Evolutionary conservation across 2,888 invertebrate genomes (phyloP).

Genomic region (Geotrupes spiniger): DNA sequence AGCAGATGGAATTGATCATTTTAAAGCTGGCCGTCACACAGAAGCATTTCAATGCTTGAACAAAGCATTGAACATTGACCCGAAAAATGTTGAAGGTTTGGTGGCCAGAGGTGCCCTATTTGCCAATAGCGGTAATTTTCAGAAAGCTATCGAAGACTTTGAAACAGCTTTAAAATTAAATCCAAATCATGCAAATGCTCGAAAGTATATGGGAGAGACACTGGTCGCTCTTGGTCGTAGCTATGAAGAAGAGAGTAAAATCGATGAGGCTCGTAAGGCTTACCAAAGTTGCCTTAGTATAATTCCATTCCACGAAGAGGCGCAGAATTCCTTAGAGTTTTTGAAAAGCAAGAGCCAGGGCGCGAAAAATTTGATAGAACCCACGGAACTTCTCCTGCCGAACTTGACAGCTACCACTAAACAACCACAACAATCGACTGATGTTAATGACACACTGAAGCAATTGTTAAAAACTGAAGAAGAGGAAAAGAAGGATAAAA

Average conservation of each 20-base stretch:
- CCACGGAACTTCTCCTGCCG: constrained; percentile 60
- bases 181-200: constrained; percentile 87
- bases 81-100: constrained; percentile 86
- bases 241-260: constrained; percentile 82
- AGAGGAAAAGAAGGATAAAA: constrained; percentile 61
- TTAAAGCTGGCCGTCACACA: constrained; percentile 87
- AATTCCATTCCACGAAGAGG: constrained; percentile 84
- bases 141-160: constrained; percentile 92
- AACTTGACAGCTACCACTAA: constrained; percentile 53
- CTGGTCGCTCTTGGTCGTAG: constrained; percentile 84
- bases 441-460: constrained; percentile 65
- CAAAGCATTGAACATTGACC: constrained; percentile 89
- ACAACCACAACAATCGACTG: constrained; percentile 41
- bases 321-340: constrained; percentile 78
- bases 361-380: constrained; percentile 62
- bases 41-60: constrained; percentile 95
- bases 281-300: constrained; percentile 81
- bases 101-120: constrained; percentile 90
- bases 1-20: constrained; percentile 93
- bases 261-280: constrained; percentile 79
- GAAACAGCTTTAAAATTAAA: constrained; percentile 87
- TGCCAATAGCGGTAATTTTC: constrained; percentile 91
- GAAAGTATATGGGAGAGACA: constrained; percentile 92
- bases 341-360: constrained; percentile 65
- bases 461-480: constrained; percentile 57